Evolutionary conservation across 2,797 vertebrate species (phyloP), one percentile per base, ranked within the genome.

Genomic region (Limosa lapponica): DNA sequence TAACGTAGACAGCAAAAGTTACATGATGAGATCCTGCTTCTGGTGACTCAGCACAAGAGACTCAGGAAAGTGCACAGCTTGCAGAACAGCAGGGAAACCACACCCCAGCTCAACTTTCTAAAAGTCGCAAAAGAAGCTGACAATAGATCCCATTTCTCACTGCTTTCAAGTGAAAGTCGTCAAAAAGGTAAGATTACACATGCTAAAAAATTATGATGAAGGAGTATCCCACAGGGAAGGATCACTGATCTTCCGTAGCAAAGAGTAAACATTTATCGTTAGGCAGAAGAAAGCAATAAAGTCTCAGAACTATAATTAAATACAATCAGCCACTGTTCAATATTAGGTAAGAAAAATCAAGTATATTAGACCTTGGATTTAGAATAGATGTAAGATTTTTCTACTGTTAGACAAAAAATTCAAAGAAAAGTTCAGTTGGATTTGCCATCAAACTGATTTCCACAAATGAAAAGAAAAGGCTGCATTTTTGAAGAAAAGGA

Each of bases 251-350:
- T 65, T 54, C 22, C 54, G 51, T 30, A 95, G 93, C 67, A 91
- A 65, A 95, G 54, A 96, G 90, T 85, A 97, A 98, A 94, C 89
- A 96, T 95, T 98, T 96, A 86, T 87, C 9, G 7, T 28, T 36
- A 96, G 87, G 65, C 43, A 78, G 78, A 88, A 95, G 57, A 96
- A 80, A 87, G 71, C 43, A 93, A 90, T 41, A 55, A 93, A 90
- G n/a, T 91, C 86, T 96, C 54, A 59, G 66, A 73, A 55, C 16
- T 58, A 64, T 72, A 57, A 69, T 88, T 64, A 96, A 97, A 95
- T 96, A 92, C 13, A 16, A 4, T 19, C 1, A 19, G 18, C 36
- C 49, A 43, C 5, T 75, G 49, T 94, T 90, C 80, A 81, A 49
- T 90, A 86, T 82, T 87, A 96, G 28, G 89, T 71, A 93, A 80